Base-by-base conservation (phyloP, 2,888 invertebrate genomes). In the Eupeodes latifasciatus region DNA sequence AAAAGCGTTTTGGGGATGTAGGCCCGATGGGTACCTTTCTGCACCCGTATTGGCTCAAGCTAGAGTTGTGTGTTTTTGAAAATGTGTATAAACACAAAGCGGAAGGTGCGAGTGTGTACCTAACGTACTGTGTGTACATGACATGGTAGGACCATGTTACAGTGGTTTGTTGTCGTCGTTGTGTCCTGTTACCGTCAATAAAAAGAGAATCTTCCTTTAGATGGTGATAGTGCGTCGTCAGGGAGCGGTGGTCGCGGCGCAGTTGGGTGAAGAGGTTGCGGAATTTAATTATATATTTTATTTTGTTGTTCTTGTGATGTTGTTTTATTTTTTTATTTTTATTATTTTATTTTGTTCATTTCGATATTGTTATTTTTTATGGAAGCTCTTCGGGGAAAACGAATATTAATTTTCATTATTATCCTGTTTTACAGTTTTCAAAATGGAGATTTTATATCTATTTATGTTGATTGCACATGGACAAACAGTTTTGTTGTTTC, bases 391-490 rank as follows among this genome's bases (percentile, higher is more conserved):
- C 77, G 16, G 53, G 53, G 75, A 36, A 82, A 53, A 74, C 81
- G 53, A 57, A 44, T 80, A 83, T 83, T 87, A 79, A 83, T 71
- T 79, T 87, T 80, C 79, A 77, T 87, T 77, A 77, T 87, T 87
- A 77, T 85, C 67, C 74, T 84, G 83, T 82, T 53, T 76, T 84
- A 57, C 87, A 93, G 93, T 91, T 92, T 93, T 91, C 92, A 92
- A 91, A 93, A 93, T 91, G 93, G 93, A 84, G 93, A 93, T 91
- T 93, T 93, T 85, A 93, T 93, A 91, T 93, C 93, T 90, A 92
- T 93, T 91, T 93, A 93, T 89, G 92, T 93, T 89, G 93, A 93
- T 90, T 93, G 93, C 90, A 90, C 91, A 90, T 93, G 93, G 93
- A 92, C 93, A 89, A 93, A 93, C 90, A 93, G 93, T 90, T 93